Evolutionary conservation across 2,113 vertebrate genomes (phyloP), one percentile per base, ranked within the genome.

Genomic region (Stomatorhinus ivindoensis): DNA sequence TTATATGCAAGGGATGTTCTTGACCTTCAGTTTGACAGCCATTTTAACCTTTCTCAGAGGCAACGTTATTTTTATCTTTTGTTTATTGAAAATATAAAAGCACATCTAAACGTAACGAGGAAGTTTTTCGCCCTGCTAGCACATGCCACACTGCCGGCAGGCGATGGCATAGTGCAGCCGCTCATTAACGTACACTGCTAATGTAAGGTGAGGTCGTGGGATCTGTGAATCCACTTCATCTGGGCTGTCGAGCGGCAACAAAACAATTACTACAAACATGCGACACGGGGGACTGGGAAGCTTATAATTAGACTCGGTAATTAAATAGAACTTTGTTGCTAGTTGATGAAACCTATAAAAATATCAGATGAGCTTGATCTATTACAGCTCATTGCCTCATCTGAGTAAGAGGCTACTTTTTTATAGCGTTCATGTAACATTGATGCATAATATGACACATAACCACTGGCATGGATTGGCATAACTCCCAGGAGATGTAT

Each of bases 1-100:
- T 42, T 48, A 50, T 24, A 86, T 48, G 47, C 73, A 48, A 47
- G 80, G 42, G 46, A 35, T 47, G 58, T 46, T 73, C 46, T 27
- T 87, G 89, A 89, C 89, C 83, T 69, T 89, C 27, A 73, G 84
- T 87, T 50, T 87, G 89, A 89, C 84, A 89, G 83, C 82, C 58
- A 73, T 51, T 48, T 86, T 86, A 87, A 87, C 89, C 89, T 89
- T 89, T 89, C 84, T 89, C 84, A 24, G 17, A 87, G 84, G 15
- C 89, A 73, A 73, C 19, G 51, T 73, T 87, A 89, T 87, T 89
- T 89, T 89, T 87, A 89, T 86, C 46, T 27, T 42, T 50, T 69
- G 55, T 84, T 87, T 87, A 87, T 89, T 89, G 85, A 87, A 85
- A 27, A 46, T 50, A 51, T 89, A 51, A 86, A 89, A 86, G 85